Evolutionary conservation across 2,797 vertebrate species (phyloP).

Genomic region (Petrocephalus sullivani): DNA sequence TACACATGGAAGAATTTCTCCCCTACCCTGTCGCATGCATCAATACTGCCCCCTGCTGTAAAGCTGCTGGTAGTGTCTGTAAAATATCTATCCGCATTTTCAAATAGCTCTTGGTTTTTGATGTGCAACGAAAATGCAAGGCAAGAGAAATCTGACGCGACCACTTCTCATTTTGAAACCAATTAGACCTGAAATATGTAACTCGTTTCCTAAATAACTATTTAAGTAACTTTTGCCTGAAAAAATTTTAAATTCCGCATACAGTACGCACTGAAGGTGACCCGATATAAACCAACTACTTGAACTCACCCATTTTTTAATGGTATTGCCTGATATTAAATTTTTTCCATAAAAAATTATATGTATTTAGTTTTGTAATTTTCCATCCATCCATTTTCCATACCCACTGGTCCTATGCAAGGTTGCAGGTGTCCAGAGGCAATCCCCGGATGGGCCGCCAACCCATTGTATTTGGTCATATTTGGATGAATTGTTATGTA

Average conservation of each 20-base stretch:
- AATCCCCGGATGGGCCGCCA: background rate
- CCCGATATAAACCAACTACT: background rate
- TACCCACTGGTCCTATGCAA: background rate
- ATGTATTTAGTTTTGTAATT: background rate
- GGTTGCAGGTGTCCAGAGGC: background rate
- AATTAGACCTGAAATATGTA: background rate
- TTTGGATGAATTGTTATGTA: background rate
- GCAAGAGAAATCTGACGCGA: background rate
- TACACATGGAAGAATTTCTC: background rate
- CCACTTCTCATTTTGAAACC: background rate
- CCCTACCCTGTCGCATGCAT: slow-evolving; percentile 45
- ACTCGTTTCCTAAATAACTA: background rate
- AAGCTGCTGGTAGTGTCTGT: slow-evolving; percentile 19
- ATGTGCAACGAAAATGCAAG: background rate
- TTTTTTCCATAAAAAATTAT: background rate
- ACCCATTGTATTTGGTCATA: background rate
- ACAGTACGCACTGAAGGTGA: background rate
- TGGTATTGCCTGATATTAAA: background rate
- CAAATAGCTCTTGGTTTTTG: background rate
- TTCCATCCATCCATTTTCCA: background rate
- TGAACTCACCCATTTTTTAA: background rate
- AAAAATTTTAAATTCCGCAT: background rate
- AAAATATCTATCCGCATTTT: background rate
- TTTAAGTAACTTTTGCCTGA: background rate
- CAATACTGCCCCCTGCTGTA: slow-evolving; percentile 73